A percentile compares a stretch with the other conserved stretches of the same genome.
Conservation (phyloP, 37 sponge, comb jelly and placozoan species). For the Chondrilla cf. caribensis region DNA sequence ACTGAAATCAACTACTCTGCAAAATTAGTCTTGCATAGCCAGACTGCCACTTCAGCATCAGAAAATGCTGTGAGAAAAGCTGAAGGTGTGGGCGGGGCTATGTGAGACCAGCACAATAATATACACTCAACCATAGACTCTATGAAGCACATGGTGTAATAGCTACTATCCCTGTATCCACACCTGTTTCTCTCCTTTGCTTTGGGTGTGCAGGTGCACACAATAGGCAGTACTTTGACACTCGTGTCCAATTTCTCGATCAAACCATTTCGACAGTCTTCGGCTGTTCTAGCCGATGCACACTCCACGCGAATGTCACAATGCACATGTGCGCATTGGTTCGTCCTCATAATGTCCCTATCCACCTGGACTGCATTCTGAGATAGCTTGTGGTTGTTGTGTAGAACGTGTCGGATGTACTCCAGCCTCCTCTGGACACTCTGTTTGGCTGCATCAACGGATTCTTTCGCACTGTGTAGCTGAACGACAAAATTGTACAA, state of each 20-base stretch:
- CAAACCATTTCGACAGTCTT: background rate
- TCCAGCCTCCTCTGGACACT: conserved; percentile 8
- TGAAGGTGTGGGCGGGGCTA: too few species aligned
- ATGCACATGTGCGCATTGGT: background rate
- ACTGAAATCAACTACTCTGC: too few species aligned
- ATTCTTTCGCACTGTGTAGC: background rate
- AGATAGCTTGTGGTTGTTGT: background rate
- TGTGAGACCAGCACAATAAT: too few species aligned
- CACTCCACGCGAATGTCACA: background rate
- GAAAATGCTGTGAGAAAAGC: too few species aligned
- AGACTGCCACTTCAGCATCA: too few species aligned
- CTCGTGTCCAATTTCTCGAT: conserved; percentile 14
- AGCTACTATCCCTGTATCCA: too few species aligned
- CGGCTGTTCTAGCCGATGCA: background rate
- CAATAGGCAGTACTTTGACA: conserved; percentile 5
- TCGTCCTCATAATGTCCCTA: background rate
- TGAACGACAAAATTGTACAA: background rate
- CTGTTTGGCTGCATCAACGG: background rate
- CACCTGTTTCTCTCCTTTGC: conserved; percentile 11
- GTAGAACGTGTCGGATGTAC: conserved; percentile 7
- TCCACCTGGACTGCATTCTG: background rate
- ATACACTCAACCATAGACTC: too few species aligned
- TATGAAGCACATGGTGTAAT: too few species aligned
- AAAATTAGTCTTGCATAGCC: too few species aligned
- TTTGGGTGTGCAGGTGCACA: background rate